Conservation (phyloP, 2,888 invertebrate genomes). For the Ferdinandea cuprea region DNA sequence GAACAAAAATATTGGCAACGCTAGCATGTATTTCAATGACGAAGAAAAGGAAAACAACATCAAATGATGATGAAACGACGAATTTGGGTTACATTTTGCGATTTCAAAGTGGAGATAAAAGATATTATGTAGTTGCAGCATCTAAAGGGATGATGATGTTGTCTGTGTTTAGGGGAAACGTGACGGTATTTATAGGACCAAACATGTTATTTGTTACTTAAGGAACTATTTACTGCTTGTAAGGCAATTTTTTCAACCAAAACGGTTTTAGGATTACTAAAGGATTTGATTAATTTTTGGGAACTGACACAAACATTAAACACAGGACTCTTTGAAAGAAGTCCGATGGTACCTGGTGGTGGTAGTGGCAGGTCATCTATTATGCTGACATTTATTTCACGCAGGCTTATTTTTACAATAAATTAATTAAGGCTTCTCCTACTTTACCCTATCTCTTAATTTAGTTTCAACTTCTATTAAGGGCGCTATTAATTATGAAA, state of each 20-base stretch:
- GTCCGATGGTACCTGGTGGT: too few relatives aligned
- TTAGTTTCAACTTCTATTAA: too few relatives aligned
- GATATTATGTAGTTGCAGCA: neutral
- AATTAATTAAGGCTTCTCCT: too few relatives aligned
- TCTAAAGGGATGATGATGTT: neutral
- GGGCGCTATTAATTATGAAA: too few relatives aligned
- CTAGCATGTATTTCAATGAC: constrained; percentile 14
- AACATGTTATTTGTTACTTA: neutral
- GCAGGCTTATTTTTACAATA: too few relatives aligned
- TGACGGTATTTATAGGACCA: neutral
- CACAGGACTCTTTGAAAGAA: too few relatives aligned
- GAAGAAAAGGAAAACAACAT: neutral
- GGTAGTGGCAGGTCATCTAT: too few relatives aligned
- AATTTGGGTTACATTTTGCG: constrained; percentile 21
- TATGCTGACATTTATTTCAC: too few relatives aligned
- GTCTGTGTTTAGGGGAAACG: neutral
- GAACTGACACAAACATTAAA: neutral
- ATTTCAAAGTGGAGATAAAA: neutral
- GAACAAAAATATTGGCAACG: constrained; percentile 42
- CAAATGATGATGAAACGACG: constrained; percentile 13
- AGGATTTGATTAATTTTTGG: neutral
- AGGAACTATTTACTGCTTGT: neutral
- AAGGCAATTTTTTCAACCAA: neutral
- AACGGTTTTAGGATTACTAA: neutral
- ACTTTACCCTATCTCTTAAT: too few relatives aligned